phyloP scores from a whole-genome alignment of 2,113 vertebrate genomes.

The Camelus dromedarius region DNA sequence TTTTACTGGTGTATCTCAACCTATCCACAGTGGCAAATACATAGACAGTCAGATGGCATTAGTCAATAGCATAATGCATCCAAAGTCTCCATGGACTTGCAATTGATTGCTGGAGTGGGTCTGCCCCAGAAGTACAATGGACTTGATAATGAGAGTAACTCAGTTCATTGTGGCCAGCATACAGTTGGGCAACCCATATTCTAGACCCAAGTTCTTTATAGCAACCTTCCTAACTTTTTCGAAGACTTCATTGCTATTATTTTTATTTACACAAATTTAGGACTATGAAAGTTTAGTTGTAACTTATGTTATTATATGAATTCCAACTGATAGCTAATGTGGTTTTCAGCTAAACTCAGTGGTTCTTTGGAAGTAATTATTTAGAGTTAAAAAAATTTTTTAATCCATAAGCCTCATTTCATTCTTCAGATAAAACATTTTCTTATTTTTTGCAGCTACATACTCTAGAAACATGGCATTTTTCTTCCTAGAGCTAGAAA shows the following conservation, averaged over 20 bases:
- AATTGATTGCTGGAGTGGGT: background rate
- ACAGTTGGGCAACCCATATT: background rate
- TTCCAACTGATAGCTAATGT: conserved; percentile 24
- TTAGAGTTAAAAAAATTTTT: conserved; percentile 50
- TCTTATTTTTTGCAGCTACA: conserved; percentile 44
- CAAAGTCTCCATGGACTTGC: background rate
- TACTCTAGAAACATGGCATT: background rate
- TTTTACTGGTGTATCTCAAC: background rate
- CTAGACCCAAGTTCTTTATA: background rate
- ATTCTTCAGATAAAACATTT: conserved; percentile 56
- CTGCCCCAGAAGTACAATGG: fast-evolving
- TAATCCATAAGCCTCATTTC: conserved; percentile 33
- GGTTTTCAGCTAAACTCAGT: background rate
- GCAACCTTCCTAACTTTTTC: background rate
- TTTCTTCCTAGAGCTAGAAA: conserved; percentile 61
- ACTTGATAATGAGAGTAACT: no score
- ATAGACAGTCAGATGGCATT: background rate
- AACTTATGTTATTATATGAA: background rate
- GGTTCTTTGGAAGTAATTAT: conserved; percentile 55
- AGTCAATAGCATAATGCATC: background rate
- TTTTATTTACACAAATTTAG: background rate
- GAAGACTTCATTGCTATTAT: background rate
- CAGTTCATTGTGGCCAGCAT: background rate
- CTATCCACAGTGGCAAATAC: background rate
- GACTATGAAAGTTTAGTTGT: background rate